These are phyloP conservation scores for Calliopum simillimum DNA, from an alignment of 2,888 invertebrate genomes.

Conservation along the genomic window DNA sequence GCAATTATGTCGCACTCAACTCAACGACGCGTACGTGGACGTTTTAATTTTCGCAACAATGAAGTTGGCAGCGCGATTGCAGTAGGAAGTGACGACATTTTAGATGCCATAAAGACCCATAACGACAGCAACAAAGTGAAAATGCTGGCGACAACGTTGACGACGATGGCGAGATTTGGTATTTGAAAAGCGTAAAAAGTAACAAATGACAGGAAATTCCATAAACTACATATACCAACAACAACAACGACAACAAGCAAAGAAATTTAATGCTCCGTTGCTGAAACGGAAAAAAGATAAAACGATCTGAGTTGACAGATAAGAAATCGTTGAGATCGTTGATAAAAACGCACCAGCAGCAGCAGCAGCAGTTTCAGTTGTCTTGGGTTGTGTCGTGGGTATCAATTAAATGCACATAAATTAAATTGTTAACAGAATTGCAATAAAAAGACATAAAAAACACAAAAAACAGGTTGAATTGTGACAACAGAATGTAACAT, in stretches of 20 bases:
- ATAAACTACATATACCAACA: background rate
- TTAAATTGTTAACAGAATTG: slow-evolving; percentile 40
- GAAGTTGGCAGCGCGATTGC: background rate
- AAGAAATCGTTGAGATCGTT: slow-evolving; percentile 1
- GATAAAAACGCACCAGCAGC: background rate
- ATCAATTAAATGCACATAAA: slow-evolving; percentile 38
- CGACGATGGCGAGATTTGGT: slow-evolving; percentile 1
- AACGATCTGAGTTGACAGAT: background rate
- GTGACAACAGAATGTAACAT: background rate
- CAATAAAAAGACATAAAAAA: too few species aligned
- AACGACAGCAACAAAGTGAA: too few species aligned
- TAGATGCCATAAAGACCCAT: background rate
- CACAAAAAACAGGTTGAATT: background rate
- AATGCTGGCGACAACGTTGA: background rate
- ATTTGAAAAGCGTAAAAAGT: slow-evolving; percentile 18
- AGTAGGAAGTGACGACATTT: slow-evolving; percentile 30
- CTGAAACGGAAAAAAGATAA: background rate
- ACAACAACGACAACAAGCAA: background rate
- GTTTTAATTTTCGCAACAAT: slow-evolving; percentile 38
- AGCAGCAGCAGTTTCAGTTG: background rate
- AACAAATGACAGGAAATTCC: slow-evolving; percentile 31
- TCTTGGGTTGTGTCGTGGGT: background rate
- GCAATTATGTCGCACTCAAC: slow-evolving; percentile 42
- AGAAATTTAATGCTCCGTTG: slow-evolving; percentile 22
- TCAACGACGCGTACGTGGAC: slow-evolving; percentile 35